Base-by-base conservation (phyloP, 2,888 invertebrate genomes). In the Tillus elongatus region DNA sequence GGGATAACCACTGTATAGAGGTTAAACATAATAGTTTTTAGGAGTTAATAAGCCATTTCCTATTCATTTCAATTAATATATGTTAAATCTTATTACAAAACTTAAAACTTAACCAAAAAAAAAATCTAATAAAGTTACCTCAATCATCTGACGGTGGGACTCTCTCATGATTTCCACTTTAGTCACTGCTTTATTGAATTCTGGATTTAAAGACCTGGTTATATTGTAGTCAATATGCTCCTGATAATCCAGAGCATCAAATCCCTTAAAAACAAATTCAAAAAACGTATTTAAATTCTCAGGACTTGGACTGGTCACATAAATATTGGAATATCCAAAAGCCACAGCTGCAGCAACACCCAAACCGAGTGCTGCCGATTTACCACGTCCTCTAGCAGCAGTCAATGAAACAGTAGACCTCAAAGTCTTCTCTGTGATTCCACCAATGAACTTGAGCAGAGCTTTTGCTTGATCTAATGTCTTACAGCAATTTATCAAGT, bases 281-380 rank as follows among this genome's bases (percentile, higher is more conserved):
- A 98, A 98, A 6, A 99, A 72, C 0, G 98, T 98, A 42, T 88
- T 90, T 59, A 98, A 74, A 70, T 99, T 98, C 66, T 98, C 98
- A 0, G 98, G 97, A 60, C 90, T 89, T 0, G 98, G 98, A 36
- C 95, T 92, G 0, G 98, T 96, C 24, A 98, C 93, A 68, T 93
- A 97, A 43, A 96, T 86, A 61, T 93, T 95, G 26, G 91, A 87
- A 56, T 74, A 74, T 13, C 83, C 80, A 52, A 86, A 82, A 0
- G 87, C 82, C 2, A 90, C 73, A 1, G 89, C 84, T 0, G 83
- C 87, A 4, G 89, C 84, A 10, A 99, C 82, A 0, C 96, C 81
- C 12, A 99, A 71, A 0, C 97, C 97, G 29, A 99, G 70, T 2
- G 96, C 90, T 1, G 98, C 98, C 0, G 97, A 98, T 70, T 99